Percentiles rank a stretch among this genome's conserved stretches.
These are phyloP conservation scores for Rallus limicola DNA, from an alignment of 2,113 vertebrate species.

Conservation along the genomic window DNA sequence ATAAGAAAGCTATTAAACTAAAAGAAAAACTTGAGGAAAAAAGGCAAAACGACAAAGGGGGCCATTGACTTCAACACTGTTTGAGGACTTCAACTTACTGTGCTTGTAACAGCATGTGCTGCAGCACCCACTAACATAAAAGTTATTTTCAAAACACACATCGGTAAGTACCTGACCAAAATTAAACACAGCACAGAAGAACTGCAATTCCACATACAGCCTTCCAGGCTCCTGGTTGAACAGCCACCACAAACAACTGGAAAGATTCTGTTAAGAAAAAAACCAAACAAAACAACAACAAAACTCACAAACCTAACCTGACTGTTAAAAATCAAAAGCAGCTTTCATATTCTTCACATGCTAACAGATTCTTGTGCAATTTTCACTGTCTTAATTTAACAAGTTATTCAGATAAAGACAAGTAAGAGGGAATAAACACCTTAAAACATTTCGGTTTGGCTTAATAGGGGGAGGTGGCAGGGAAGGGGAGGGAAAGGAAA, in stretches of 20 bases:
- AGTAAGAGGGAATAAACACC: slow-evolving; percentile 19
- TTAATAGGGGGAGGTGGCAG: neutral
- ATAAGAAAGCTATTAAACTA: neutral
- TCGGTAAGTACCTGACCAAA: slow-evolving; percentile 89
- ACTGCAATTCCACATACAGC: slow-evolving; percentile 93
- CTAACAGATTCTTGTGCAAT: neutral
- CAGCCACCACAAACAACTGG: slow-evolving; percentile 93
- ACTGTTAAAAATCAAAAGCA: neutral
- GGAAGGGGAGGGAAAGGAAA: too few species aligned
- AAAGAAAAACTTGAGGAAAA: neutral
- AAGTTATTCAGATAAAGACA: neutral
- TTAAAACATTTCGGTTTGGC: neutral
- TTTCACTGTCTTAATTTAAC: neutral
- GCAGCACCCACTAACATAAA: neutral
- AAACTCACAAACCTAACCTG: neutral
- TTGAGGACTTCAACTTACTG: neutral
- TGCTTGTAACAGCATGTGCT: neutral
- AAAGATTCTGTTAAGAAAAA: slow-evolving; percentile 85
- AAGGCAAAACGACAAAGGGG: neutral
- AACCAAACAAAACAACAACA: neutral
- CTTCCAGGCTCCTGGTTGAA: slow-evolving; percentile 87
- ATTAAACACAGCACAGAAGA: slow-evolving; percentile 94
- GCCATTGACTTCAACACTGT: neutral
- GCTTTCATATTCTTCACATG: slow-evolving; percentile 7
- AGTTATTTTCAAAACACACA: neutral